Evolutionary conservation across 2,888 invertebrate species (phyloP).

Genomic region (Drosophila falleni): DNA sequence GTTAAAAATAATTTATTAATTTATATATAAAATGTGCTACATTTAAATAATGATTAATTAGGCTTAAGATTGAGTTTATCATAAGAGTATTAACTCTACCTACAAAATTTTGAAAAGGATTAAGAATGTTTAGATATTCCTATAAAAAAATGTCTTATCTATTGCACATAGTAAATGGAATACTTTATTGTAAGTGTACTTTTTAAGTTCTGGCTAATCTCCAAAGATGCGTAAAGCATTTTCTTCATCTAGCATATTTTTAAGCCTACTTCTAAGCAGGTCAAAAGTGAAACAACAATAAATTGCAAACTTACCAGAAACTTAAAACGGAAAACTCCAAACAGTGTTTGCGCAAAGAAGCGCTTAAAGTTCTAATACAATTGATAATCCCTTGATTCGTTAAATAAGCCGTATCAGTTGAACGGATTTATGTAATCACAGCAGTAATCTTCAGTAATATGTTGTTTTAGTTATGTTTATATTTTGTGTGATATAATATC

Average conservation of each 20-base stretch:
- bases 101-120: background rate
- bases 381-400: background rate
- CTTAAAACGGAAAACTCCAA: slow-evolving; percentile 4
- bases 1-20: too few relatives aligned
- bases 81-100: background rate
- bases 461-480: slow-evolving; percentile 23
- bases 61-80: background rate
- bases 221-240: too few relatives aligned
- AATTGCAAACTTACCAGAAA: slow-evolving; percentile 28
- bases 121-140: background rate
- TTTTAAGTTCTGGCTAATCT: too few relatives aligned
- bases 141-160: background rate
- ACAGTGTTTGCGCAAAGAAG: background rate
- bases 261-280: background rate
- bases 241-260: background rate
- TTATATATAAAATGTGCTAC: too few relatives aligned
- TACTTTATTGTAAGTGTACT: too few relatives aligned
- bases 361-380: background rate
- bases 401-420: background rate
- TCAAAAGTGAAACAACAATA: background rate
- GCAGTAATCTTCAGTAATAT: slow-evolving; percentile 8
- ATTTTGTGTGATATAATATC: slow-evolving; percentile 27
- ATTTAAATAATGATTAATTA: background rate
- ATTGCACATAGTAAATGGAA: too few relatives aligned
- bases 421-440: slow-evolving; percentile 2